Evolutionary conservation across 2,113 vertebrate species (phyloP), one percentile per base, ranked within the genome.

Genomic region (Gallinago undulata): DNA sequence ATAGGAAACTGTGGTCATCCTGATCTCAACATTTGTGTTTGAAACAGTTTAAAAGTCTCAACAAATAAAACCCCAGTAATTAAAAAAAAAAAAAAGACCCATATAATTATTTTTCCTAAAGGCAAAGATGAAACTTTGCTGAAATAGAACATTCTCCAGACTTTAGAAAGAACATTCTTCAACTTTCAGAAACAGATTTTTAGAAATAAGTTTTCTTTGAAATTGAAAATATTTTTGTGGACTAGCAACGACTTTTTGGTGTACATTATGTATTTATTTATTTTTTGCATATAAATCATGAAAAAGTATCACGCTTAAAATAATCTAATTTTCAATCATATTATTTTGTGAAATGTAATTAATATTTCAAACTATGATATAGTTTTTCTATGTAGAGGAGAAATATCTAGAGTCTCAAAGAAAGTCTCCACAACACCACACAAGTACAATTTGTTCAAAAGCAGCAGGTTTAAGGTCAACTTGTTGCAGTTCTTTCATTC

Each of bases 361-460:
- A 73, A 24, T 56, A 37, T 84, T 88, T 85, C 18, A 85, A 45
- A 68, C 6, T 5, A 17, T 41, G 4, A 27, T 19, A 22, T 0
- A 73, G 7, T 23, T 93, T 67, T 77, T 85, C 3, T 41, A 56
- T 60, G 41, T 80, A 78, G 93, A 85, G n/a, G 27, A 88, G 3
- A 50, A 41, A 68, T 77, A 83, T 57, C 31, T 47, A 11, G 25
- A 81, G 9, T 87, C 60, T 87, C 39, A 78, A 84, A 17, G 15
- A 60, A 70, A 50, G 85, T 27, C 9, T 79, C 48, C 75, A 66
- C 67, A 95, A 37, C 9, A 8, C 50, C n/a, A 69, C 59, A 4
- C 30, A 75, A 59, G 28, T 35, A 89, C 31, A 92, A 45, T 67
- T 73, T 97, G 35, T 93, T 87, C 82, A 84, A 81, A 60, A 60